A percentile compares a stretch with the other conserved stretches of the same genome.
These are phyloP conservation scores for Byasa hedistus DNA, from an alignment of 2,888 invertebrate species.

Conservation along the genomic window DNA sequence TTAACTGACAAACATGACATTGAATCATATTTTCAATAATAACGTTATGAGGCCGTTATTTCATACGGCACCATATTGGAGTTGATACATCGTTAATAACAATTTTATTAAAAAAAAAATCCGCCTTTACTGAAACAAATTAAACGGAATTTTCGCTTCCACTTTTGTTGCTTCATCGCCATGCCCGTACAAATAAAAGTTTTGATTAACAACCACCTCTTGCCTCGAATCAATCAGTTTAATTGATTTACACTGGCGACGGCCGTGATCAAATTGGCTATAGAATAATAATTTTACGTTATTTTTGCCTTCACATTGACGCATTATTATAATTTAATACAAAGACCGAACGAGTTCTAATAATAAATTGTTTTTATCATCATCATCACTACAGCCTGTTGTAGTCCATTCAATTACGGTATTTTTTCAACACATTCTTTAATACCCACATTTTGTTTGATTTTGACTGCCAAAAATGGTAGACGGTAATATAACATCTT, in stretches of 20 bases:
- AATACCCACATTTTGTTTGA: too few species aligned
- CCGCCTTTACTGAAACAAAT: constrained; percentile 44
- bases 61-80: constrained; percentile 29
- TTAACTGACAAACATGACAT: constrained; percentile 6
- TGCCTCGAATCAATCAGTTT: constrained; percentile 57
- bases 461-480: too few species aligned
- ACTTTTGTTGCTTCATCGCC: constrained; percentile 45
- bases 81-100: constrained; percentile 36
- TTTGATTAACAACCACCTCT: constrained; percentile 52
- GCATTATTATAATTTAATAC: too few species aligned
- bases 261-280: constrained; percentile 21
- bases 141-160: constrained; percentile 49
- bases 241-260: constrained; percentile 48
- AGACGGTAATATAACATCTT: too few species aligned
- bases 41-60: constrained; percentile 24
- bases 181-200: constrained; percentile 46
- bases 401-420: too few species aligned
- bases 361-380: too few species aligned
- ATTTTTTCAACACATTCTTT: too few species aligned
- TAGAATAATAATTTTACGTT: constrained; percentile 1
- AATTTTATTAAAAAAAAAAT: constrained; percentile 48
- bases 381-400: too few species aligned
- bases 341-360: too few species aligned
- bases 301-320: not conserved
- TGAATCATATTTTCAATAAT: constrained; percentile 25